Conservation (phyloP, 2,113 vertebrate genomes). For the Megalops atlanticus region DNA sequence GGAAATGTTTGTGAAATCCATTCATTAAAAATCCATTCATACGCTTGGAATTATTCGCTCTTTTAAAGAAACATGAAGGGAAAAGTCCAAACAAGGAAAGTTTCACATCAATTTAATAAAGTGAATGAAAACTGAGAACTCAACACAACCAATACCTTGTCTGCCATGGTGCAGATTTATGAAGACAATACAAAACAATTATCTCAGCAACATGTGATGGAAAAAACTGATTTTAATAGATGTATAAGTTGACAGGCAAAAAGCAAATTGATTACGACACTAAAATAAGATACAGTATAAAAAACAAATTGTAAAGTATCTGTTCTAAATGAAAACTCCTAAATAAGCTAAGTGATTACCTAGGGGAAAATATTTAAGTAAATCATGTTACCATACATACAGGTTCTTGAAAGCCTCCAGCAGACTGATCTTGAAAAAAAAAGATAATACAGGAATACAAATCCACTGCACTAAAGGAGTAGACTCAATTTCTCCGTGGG, state of each 20-base stretch:
- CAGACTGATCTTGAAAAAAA: neutral
- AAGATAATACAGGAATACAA: neutral
- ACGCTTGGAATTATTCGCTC: neutral
- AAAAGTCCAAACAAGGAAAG: neutral
- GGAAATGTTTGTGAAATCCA: neutral
- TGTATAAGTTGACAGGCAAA: no score
- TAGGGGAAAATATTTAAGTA: no score
- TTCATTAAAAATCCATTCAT: constrained; percentile 14
- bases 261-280: no score
- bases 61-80: neutral
- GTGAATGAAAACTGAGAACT: neutral
- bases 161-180: neutral
- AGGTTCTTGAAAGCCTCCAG: no score
- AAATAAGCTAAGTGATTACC: no score
- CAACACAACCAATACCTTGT: neutral
- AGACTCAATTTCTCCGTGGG: neutral
- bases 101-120: neutral
- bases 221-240: neutral
- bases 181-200: neutral
- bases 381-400: no score
- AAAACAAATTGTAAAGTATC: no score
- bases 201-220: neutral
- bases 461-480: neutral
- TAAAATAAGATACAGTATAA: neutral
- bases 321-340: no score